These are phyloP conservation scores for Blera fallax DNA, from an alignment of 2,888 invertebrate species.

Conservation along the genomic window DNA sequence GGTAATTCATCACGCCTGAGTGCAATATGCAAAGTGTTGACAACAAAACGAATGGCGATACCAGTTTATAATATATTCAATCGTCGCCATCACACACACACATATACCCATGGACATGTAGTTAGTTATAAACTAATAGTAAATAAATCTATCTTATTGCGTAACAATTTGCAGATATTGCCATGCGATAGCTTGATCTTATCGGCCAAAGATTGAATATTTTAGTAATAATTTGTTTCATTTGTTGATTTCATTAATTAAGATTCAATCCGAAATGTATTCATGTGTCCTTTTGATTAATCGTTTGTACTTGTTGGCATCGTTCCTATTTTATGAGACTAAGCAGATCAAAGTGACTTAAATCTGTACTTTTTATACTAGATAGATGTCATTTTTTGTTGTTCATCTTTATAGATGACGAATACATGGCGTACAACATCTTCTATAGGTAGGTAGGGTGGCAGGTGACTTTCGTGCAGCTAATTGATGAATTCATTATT, in stretches of 20 bases:
- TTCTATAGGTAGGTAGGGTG: slow-evolving; percentile 37
- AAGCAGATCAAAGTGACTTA: slow-evolving; percentile 31
- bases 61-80: slow-evolving; percentile 61
- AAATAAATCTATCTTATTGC: slow-evolving; percentile 46
- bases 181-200: slow-evolving; percentile 39
- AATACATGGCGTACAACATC: not conserved
- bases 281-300: slow-evolving; percentile 38
- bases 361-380: not conserved
- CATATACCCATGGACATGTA: not conserved
- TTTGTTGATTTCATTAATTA: slow-evolving; percentile 55
- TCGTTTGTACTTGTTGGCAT: slow-evolving; percentile 28
- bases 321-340: slow-evolving; percentile 13
- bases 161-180: slow-evolving; percentile 47
- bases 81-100: not conserved
- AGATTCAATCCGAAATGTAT: slow-evolving; percentile 22
- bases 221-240: slow-evolving; percentile 43
- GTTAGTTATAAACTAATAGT: slow-evolving; percentile 48
- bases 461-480: slow-evolving; percentile 72
- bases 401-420: not conserved
- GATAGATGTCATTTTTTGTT: not conserved
- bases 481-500: slow-evolving; percentile 74
- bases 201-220: slow-evolving; percentile 41
- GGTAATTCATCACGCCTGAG: slow-evolving; percentile 42
- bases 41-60: slow-evolving; percentile 35
- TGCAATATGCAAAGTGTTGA: slow-evolving; percentile 63